phyloP scores from a whole-genome alignment of 1,140 invertebrate species.

The Drosophila simulans region DNA sequence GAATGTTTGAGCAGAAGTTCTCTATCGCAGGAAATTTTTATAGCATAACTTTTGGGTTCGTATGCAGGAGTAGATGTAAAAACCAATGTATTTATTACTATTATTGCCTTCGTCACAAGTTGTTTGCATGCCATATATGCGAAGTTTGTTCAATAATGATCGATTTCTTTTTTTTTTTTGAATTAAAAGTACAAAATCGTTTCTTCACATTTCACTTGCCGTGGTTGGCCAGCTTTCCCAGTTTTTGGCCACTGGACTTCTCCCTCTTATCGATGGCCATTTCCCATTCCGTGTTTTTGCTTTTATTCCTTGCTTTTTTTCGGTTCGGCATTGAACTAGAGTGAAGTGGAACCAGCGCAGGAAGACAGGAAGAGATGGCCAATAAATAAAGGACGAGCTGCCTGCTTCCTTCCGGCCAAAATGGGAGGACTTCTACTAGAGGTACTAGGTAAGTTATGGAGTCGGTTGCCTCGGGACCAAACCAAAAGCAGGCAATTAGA shows the following conservation, averaged over 20 bases:
- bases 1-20: neutral
- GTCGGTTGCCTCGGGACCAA: slow-evolving; percentile 27
- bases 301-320: neutral
- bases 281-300: slow-evolving; percentile 29
- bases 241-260: no score
- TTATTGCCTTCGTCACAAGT: neutral
- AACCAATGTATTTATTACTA: neutral
- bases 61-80: slow-evolving; percentile 2
- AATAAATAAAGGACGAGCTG: slow-evolving; percentile 67
- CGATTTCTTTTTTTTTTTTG: neutral
- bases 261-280: slow-evolving; percentile 52
- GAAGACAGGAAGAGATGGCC: slow-evolving; percentile 15
- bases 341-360: neutral
- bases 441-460: slow-evolving; percentile 19
- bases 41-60: slow-evolving; percentile 15
- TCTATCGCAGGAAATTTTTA: slow-evolving; percentile 2
- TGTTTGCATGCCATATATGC: neutral
- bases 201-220: neutral
- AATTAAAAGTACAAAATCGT: no score
- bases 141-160: slow-evolving; percentile 7
- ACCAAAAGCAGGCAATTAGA: slow-evolving; percentile 60
- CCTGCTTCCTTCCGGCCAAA: slow-evolving; percentile 28
- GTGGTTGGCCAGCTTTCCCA: no score
- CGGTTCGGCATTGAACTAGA: neutral
- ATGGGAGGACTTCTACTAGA: neutral